Evolutionary conservation across 1,140 invertebrate genomes (phyloP), one percentile per base, ranked within the genome.

Genomic region (Drosophila kohkoa): DNA sequence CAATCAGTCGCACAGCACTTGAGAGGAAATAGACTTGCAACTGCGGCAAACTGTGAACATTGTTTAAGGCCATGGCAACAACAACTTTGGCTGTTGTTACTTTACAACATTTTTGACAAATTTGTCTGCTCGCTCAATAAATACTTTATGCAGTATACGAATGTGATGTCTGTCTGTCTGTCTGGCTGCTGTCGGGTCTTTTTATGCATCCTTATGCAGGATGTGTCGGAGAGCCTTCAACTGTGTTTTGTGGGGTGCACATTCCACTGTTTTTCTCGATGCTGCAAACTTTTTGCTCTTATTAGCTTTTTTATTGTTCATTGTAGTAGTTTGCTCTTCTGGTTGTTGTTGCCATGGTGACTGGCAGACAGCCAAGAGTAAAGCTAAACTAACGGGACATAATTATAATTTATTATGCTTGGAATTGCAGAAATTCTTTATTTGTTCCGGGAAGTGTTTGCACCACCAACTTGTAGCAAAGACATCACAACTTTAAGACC

Each of bases 371-470:
- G 76, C 81, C 81, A 69, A 59, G 46, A 20, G 11, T 7, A 80
- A 55, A 41, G 64, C 55, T 51, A 62, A 65, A 85, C 63, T 63
- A 85, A 77, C 81, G 52, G 64, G 28, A 55, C 82, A 77, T 83
- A 85, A 83, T 83, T 85, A 77, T 85, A 73, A 85, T 74, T 76
- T 80, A 82, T 83, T 68, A 51, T 63, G 62, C 28, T 5, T 32
- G 30, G 8, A 48, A 52, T 52, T 51, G 62, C 62, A 43, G 62
- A 51, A 6, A 64, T 38, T 32, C 15, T 62, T 16, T 25, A 57
- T 43, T 20, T 43, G 35, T 57, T 52, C n/a, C 49, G 49, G 32
- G 46, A 20, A 16, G 46, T 38, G 35, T 25, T 54, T 32, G 30
- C 30, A 15, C 11, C 30, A 54, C 51, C 13, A 54, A 54, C 30